Conservation (phyloP, 2,888 invertebrate genomes). For the Agrochola lychnidis region DNA sequence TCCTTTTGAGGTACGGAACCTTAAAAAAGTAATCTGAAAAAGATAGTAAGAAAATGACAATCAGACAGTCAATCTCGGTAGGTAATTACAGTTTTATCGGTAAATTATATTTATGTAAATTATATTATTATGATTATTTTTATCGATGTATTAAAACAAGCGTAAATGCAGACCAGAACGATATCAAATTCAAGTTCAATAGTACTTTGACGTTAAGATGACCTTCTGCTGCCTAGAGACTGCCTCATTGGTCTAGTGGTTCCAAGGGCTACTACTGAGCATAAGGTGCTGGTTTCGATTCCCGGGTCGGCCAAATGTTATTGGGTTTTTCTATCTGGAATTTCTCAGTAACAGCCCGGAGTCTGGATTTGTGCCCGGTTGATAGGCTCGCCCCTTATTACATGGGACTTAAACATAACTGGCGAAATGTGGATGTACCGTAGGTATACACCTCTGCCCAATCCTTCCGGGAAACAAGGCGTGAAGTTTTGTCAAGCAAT, state of each 20-base stretch:
- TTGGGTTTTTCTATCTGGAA: neutral
- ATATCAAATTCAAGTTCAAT: neutral
- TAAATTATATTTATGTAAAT: slow-evolving; percentile 25
- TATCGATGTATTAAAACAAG: neutral
- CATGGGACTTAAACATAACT: neutral
- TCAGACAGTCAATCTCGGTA: slow-evolving; percentile 6
- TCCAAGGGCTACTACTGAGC: neutral
- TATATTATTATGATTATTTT: neutral
- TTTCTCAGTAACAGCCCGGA: neutral
- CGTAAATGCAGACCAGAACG: neutral
- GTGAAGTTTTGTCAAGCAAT: neutral
- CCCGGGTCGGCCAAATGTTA: neutral
- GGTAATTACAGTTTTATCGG: slow-evolving; percentile 1
- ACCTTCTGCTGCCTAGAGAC: neutral
- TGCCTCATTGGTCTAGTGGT: neutral
- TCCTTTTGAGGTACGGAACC: too few species aligned
- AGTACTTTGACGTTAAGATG: neutral
- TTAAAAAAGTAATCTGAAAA: neutral
- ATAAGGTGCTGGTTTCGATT: neutral
- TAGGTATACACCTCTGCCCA: neutral
- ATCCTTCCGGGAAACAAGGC: neutral
- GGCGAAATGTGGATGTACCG: neutral
- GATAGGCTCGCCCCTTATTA: neutral
- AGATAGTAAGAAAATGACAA: neutral
- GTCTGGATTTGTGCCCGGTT: neutral